Base-by-base conservation (phyloP, 2,888 invertebrate genomes). In the Apamea epomidion region DNA sequence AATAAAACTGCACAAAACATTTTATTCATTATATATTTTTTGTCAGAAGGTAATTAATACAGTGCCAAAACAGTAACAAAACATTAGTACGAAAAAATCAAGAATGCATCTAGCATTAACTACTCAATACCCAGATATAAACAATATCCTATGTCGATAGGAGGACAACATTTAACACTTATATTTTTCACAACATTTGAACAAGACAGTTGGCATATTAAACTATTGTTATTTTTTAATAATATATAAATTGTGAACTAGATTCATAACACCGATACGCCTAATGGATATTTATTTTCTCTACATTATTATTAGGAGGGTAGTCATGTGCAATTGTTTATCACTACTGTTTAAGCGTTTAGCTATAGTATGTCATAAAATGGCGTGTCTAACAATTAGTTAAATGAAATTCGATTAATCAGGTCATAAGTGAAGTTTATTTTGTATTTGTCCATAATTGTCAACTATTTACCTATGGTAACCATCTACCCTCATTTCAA, bases 11-110 rank as follows among this genome's bases (percentile, higher is more conserved):
- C 94, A 93, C 87, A 89, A 89, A 90, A 89, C 82, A 91, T 93
- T 95, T 95, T 95, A 95, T 94, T 96, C 93, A 96, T 97, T 95
- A 97, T 96, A 97, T 96, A 96, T 96, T 96, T 95, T 96, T 97
- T 96, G 96, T 97, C 97, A 96, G 97, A 97, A 96, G 97, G 95
- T 97, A 96, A 96, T 97, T 97, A 97, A 97, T 97, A 96, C 95
- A 96, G 97, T 97, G 97, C 97, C 96, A 96, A 97, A 96, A 96
- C 96, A 96, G 95, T 96, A 97, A 97, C 96, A 97, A 97, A 95
- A 91, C 93, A 97, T 97, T 97, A 97, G 97, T 96, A 96, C 94
- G 95, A 96, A 96, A 96, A 96, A 96, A 95, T 94, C 92, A 96
- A 94, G 94, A 94, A 94, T 95, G 97, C 96, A 96, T 95, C 97